Evolutionary conservation across 2,888 invertebrate species (phyloP).

Genomic region (Peribatodes rhomboidaria): DNA sequence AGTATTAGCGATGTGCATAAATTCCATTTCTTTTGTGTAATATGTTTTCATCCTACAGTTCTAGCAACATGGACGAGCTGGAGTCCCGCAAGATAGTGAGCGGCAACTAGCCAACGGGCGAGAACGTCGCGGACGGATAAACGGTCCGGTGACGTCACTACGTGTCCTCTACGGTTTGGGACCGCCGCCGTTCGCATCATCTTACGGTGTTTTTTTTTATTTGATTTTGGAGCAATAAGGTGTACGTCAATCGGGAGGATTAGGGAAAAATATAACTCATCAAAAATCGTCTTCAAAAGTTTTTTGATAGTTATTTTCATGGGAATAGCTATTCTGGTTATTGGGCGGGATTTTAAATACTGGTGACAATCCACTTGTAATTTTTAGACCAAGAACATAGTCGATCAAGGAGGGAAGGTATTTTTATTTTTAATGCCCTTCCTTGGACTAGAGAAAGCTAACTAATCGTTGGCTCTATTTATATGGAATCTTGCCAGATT

Average conservation of each 20-base stretch:
- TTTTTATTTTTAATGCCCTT: background rate
- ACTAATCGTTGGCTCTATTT: too few relatives aligned
- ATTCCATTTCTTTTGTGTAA: background rate
- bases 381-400: background rate
- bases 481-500: slow-evolving; percentile 37
- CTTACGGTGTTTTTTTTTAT: slow-evolving; percentile 22
- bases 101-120: slow-evolving; percentile 71
- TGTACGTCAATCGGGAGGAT: background rate
- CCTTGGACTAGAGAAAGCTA: background rate
- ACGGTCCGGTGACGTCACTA: slow-evolving; percentile 50
- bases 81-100: slow-evolving; percentile 84
- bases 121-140: slow-evolving; percentile 25
- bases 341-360: too few relatives aligned
- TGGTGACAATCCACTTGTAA: too few relatives aligned
- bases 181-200: slow-evolving; percentile 32
- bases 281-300: background rate
- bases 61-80: slow-evolving; percentile 83
- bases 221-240: background rate
- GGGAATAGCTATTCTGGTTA: background rate
- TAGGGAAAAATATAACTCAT: background rate
- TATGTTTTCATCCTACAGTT: slow-evolving; percentile 58
- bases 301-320: background rate
- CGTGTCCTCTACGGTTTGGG: slow-evolving; percentile 4
- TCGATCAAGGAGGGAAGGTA: background rate
- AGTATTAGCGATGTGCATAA: too few relatives aligned